Conservation (phyloP, 35 echinoderm and acorn worm genomes). For the Antedon bifida region DNA sequence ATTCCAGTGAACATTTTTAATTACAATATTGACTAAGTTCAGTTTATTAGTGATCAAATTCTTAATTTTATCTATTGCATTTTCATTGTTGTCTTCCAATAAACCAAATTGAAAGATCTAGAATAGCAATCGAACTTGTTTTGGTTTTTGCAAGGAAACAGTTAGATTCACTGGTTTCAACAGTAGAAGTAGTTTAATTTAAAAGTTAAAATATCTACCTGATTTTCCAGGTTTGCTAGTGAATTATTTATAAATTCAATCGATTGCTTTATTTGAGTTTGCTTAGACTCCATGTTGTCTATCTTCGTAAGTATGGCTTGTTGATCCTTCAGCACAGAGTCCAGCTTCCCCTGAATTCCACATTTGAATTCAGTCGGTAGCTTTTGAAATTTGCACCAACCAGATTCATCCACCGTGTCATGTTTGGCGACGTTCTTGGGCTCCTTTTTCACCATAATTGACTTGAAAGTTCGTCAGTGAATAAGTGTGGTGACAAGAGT, state of each 20-base stretch:
- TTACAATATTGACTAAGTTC: not conserved
- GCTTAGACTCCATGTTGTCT: no score
- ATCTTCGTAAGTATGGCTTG: not conserved
- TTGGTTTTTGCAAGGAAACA: not conserved
- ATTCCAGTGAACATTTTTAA: constrained; percentile 19
- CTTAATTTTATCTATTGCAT: not conserved
- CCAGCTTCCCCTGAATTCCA: no score
- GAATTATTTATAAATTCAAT: not conserved
- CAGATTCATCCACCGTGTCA: no score
- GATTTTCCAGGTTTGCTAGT: not conserved
- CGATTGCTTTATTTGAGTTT: not conserved
- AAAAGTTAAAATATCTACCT: not conserved
- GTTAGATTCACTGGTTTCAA: not conserved
- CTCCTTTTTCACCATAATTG: no score
- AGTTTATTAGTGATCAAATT: not conserved
- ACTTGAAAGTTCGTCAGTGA: no score
- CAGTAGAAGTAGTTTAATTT: not conserved
- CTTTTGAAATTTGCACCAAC: no score
- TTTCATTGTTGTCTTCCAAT: constrained; percentile 7
- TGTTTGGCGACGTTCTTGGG: no score
- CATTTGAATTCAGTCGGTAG: no score
- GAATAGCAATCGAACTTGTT: constrained; percentile 3
- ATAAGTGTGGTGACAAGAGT: no score
- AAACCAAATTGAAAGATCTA: constrained; percentile 13
- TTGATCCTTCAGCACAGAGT: no score